phyloP scores from a whole-genome alignment of 2,113 vertebrate species.

The Theristicus caerulescens region DNA sequence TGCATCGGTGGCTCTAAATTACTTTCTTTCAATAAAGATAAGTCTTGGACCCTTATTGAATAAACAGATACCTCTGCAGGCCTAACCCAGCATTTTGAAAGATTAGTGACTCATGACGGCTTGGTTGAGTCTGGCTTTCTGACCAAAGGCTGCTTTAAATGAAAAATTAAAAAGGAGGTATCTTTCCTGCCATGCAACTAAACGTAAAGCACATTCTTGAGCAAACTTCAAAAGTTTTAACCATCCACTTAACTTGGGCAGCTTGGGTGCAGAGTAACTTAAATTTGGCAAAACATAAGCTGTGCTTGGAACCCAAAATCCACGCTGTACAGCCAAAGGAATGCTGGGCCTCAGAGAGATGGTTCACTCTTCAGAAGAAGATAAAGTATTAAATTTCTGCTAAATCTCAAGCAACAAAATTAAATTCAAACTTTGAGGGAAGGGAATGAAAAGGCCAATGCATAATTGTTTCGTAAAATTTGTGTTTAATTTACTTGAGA shows the following conservation, averaged over 20 bases:
- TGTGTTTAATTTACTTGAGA: conserved; percentile 9
- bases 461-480: neutral
- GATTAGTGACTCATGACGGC: neutral
- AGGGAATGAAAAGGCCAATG: neutral
- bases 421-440: neutral
- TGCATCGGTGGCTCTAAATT: neutral
- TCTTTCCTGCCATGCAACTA: neutral
- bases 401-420: conserved; percentile 21
- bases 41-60: neutral
- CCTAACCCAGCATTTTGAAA: neutral
- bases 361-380: neutral
- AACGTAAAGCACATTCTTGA: conserved; percentile 7
- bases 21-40: neutral
- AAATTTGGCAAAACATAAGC: neutral
- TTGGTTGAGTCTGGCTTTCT: neutral
- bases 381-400: conserved; percentile 20
- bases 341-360: neutral
- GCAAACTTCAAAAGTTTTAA: neutral
- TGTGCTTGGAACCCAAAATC: neutral
- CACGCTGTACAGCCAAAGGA: neutral
- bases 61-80: neutral
- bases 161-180: neutral
- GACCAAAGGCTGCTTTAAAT: neutral
- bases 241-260: neutral
- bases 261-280: neutral